Conservation (phyloP, 1,140 invertebrate genomes). For the Camponotus floridanus region DNA sequence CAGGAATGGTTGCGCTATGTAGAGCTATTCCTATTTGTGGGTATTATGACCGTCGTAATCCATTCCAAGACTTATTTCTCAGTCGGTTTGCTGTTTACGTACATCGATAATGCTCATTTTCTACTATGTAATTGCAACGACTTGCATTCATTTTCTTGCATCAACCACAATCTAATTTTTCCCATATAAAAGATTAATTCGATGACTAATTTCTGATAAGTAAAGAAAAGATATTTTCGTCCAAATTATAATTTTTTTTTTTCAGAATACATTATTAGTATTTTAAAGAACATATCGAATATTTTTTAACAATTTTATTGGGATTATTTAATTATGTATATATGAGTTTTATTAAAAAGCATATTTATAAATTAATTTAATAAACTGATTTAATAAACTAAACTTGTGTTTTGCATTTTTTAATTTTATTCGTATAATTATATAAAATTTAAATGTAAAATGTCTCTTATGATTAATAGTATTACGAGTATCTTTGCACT, state of each 20-base stretch:
- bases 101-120: slow-evolving; percentile 70
- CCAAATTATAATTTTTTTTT: background rate
- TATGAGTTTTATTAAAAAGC: background rate
- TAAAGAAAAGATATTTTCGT: background rate
- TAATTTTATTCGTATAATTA: background rate
- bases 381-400: background rate
- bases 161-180: slow-evolving; percentile 16
- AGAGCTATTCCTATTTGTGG: slow-evolving; percentile 78
- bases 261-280: background rate
- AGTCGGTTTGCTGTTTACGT: slow-evolving; percentile 72
- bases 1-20: slow-evolving; percentile 49
- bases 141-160: slow-evolving; percentile 42
- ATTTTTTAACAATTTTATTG: background rate
- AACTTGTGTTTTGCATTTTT: background rate
- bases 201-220: background rate
- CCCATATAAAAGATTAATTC: background rate
- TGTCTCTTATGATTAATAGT: slow-evolving; percentile 24
- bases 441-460: slow-evolving; percentile 18
- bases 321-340: background rate
- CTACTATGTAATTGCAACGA: slow-evolving; percentile 53
- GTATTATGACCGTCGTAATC: slow-evolving; percentile 79
- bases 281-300: too few relatives aligned
- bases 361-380: background rate
- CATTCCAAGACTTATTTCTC: slow-evolving; percentile 76
- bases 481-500: slow-evolving; percentile 22